Conservation (phyloP, 2,888 invertebrate genomes). For the Onchidella celtica region DNA sequence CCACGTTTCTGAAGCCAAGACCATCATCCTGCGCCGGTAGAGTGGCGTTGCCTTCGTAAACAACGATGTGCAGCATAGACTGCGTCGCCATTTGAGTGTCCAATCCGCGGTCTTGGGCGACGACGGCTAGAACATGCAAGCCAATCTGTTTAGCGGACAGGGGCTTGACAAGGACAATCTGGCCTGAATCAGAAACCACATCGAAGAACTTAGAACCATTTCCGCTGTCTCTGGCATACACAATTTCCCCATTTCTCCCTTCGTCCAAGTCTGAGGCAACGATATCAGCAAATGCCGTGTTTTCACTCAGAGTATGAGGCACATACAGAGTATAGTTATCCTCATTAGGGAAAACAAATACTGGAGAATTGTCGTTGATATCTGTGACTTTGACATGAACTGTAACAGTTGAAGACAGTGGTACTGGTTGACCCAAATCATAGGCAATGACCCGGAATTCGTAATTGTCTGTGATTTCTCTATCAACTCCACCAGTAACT, state of each 20-base stretch:
- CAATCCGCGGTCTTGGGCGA: conserved; percentile 48
- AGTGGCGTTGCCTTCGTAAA: conserved; percentile 52
- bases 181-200: conserved; percentile 45
- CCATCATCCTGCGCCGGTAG: conserved; percentile 10
- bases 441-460: conserved; percentile 69
- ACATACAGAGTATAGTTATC: conserved; percentile 60
- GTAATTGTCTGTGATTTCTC: conserved; percentile 80
- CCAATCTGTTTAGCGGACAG: conserved; percentile 48
- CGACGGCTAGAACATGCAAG: conserved; percentile 42
- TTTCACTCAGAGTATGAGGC: conserved; percentile 51
- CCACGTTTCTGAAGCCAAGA: conserved; percentile 54
- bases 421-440: conserved; percentile 62
- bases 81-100: conserved; percentile 47
- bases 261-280: conserved; percentile 48
- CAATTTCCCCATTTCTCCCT: conserved; percentile 45
- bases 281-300: conserved; percentile 43
- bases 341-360: conserved; percentile 58
- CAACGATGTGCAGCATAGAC: conserved; percentile 53
- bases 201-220: conserved; percentile 52
- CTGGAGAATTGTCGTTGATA: conserved; percentile 68
- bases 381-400: conserved; percentile 60
- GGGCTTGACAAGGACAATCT: conserved; percentile 46
- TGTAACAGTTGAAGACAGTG: conserved; percentile 42
- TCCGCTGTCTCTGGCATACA: conserved; percentile 46
- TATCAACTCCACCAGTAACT: conserved; percentile 91